Evolutionary conservation across 1,140 invertebrate species (phyloP).

Genomic region (Hylaeus anthracinus): DNA sequence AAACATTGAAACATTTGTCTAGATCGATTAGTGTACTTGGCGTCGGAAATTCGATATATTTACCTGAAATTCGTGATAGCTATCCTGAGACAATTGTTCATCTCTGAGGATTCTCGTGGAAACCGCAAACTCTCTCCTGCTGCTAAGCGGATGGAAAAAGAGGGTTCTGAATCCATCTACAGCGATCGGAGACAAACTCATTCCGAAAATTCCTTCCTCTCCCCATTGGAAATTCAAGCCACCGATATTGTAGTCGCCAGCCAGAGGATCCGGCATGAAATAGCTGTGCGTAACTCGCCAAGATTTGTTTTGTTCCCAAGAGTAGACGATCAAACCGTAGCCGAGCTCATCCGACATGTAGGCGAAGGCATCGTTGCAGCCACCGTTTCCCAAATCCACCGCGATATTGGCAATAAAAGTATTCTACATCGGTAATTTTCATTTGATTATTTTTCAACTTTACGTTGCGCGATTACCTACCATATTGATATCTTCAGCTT

Average conservation of each 20-base stretch:
- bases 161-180: constrained; percentile 85
- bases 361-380: constrained; percentile 88
- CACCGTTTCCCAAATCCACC: constrained; percentile 86
- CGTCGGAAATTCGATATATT: neutral
- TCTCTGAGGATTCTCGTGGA: constrained; percentile 87
- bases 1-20: no score
- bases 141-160: constrained; percentile 89
- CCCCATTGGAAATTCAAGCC: constrained; percentile 92
- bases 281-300: constrained; percentile 89
- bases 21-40: neutral
- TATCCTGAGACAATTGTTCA: constrained; percentile 84
- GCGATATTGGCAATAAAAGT: constrained; percentile 92
- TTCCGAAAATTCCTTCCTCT: constrained; percentile 90
- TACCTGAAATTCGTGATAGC: constrained; percentile 87
- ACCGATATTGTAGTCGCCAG: constrained; percentile 89
- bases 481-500: constrained; percentile 86
- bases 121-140: constrained; percentile 88
- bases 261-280: constrained; percentile 89
- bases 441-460: neutral
- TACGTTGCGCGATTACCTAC: constrained; percentile 47
- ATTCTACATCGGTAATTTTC: constrained; percentile 69
- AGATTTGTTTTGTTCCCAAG: constrained; percentile 87
- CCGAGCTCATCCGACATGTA: constrained; percentile 91
- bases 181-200: constrained; percentile 85
- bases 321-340: constrained; percentile 90